phyloP scores from a whole-genome alignment of 2,797 vertebrate species.

The Lophius americanus region DNA sequence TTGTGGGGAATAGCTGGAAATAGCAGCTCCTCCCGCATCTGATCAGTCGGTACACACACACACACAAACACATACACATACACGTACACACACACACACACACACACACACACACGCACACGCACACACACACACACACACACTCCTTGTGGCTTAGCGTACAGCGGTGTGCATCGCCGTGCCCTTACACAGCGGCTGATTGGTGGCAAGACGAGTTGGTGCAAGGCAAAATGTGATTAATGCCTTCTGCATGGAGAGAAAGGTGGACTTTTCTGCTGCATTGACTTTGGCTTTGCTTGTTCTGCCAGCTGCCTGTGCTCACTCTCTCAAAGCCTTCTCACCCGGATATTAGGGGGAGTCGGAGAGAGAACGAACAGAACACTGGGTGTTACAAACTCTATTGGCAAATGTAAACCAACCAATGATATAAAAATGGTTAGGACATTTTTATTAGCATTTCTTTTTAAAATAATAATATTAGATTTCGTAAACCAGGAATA shows the following conservation, averaged over 20 bases:
- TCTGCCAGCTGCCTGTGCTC: conserved; percentile 43
- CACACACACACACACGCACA: too few relatives aligned
- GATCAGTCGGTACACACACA: too few relatives aligned
- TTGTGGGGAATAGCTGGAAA: too few relatives aligned
- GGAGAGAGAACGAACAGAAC: conserved; percentile 13
- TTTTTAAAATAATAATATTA: too few relatives aligned
- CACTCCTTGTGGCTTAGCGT: not conserved
- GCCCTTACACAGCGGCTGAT: conserved; percentile 14
- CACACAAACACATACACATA: too few relatives aligned
- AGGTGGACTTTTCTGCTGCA: conserved; percentile 45
- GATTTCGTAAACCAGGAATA: too few relatives aligned
- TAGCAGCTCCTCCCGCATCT: too few relatives aligned
- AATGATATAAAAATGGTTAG: too few relatives aligned
- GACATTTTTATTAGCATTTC: too few relatives aligned
- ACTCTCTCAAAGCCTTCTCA: not conserved
- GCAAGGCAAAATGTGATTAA: conserved; percentile 47
- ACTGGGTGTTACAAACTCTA: not conserved
- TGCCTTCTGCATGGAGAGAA: conserved; percentile 28
- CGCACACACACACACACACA: not conserved
- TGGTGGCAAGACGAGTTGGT: conserved; percentile 22
- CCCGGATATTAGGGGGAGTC: conserved; percentile 22
- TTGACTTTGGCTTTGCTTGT: conserved; percentile 24
- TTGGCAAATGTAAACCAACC: too few relatives aligned
- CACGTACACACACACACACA: too few relatives aligned
- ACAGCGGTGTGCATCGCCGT: conserved; percentile 7